Conservation (phyloP, 2,113 vertebrate species). For the Gasterosteus nipponicus region DNA sequence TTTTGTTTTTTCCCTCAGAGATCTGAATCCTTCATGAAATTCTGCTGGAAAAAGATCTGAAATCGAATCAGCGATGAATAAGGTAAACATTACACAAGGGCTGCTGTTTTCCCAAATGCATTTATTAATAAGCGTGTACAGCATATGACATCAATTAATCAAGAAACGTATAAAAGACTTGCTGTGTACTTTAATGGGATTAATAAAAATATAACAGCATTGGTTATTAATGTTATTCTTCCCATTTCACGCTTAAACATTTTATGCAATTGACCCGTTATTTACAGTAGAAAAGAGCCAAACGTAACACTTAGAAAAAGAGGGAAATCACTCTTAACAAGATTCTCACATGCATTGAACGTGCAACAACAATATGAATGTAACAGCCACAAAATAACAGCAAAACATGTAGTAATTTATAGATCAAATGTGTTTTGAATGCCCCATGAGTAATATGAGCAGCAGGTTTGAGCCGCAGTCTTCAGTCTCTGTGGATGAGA, state of each 20-base stretch:
- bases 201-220: slow-evolving; percentile 66
- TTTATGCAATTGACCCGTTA: slow-evolving; percentile 54
- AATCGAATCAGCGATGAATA: slow-evolving; percentile 59
- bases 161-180: slow-evolving; percentile 64
- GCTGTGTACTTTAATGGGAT: slow-evolving; percentile 46
- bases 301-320: slow-evolving; percentile 39
- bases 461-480: slow-evolving; percentile 32
- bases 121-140: slow-evolving; percentile 75
- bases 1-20: slow-evolving; percentile 45
- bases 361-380: slow-evolving; percentile 44
- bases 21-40: slow-evolving; percentile 59
- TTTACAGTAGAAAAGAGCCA: slow-evolving; percentile 39
- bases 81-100: slow-evolving; percentile 57
- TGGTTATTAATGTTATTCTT: slow-evolving; percentile 54
- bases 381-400: slow-evolving; percentile 35
- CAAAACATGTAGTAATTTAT: slow-evolving; percentile 14
- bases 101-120: slow-evolving; percentile 61
- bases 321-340: slow-evolving; percentile 15
- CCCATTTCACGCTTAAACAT: slow-evolving; percentile 48
- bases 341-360: slow-evolving; percentile 47
- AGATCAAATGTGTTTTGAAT: slow-evolving; percentile 26
- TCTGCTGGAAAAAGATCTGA: slow-evolving; percentile 25
- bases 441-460: slow-evolving; percentile 13
- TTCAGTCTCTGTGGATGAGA: slow-evolving; percentile 33
- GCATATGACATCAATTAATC: slow-evolving; percentile 65